A percentile compares a stretch with the other conserved stretches of the same genome.
Conservation (phyloP, 2,888 invertebrate species). For the Trichacis sp. region DNA sequence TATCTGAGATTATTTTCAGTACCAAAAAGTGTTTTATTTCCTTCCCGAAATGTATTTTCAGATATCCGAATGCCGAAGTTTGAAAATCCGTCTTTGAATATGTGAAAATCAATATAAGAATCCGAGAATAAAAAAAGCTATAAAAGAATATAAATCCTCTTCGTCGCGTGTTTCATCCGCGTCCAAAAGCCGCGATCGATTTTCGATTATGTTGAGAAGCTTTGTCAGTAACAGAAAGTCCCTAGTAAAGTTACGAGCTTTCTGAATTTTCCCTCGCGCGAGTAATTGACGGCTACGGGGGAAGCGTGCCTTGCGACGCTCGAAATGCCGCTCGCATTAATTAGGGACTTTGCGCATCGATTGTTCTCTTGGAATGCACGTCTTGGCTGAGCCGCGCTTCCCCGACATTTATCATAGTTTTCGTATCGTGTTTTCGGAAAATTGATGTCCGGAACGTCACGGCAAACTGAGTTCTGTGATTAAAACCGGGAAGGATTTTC, state of each 20-base stretch:
- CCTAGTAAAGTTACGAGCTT: conserved; percentile 17
- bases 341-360: background rate
- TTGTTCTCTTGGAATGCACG: conserved; percentile 1
- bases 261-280: conserved; percentile 12
- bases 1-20: no score
- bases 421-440: conserved; percentile 2
- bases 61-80: no score
- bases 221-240: conserved; percentile 40
- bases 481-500: background rate
- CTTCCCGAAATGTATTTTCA: no score
- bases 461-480: background rate
- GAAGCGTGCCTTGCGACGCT: no score
- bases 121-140: conserved; percentile 32
- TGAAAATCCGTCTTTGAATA: no score
- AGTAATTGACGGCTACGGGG: conserved; percentile 21
- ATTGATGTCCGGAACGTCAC: background rate
- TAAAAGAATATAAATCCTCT: conserved; percentile 40
- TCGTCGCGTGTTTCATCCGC: conserved; percentile 44
- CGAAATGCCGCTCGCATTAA: background rate
- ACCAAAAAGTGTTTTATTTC: no score
- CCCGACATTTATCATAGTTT: conserved; percentile 1
- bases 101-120: conserved; percentile 6
- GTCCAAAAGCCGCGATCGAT: conserved; percentile 47
- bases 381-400: background rate
- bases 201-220: conserved; percentile 52